phyloP scores from a whole-genome alignment of 2,888 invertebrate genomes.

The Mesorhabditis sp. region DNA sequence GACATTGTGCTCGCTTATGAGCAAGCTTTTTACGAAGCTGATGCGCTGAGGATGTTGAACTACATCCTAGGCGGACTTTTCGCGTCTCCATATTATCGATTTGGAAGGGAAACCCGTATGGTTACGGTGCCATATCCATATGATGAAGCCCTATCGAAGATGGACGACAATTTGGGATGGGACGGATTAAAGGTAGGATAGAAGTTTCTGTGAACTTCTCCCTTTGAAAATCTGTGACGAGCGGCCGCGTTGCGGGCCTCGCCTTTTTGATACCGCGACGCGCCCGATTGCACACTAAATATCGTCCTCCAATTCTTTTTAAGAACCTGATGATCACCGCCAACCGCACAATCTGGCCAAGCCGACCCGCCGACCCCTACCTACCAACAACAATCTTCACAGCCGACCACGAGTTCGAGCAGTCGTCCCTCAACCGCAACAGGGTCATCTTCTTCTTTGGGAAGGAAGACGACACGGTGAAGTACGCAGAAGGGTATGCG shows the following conservation, averaged over 20 bases:
- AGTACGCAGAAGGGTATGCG: background rate
- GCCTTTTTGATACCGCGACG: too few species aligned
- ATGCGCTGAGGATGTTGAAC: background rate
- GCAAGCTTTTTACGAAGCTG: background rate
- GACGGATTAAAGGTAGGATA: slow-evolving; percentile 1
- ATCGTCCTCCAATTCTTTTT: background rate
- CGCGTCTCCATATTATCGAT: background rate
- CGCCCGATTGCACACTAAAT: too few species aligned
- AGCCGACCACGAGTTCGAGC: background rate
- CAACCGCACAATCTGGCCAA: background rate
- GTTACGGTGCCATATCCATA: too few species aligned
- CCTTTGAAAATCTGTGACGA: background rate
- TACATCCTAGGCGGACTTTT: background rate
- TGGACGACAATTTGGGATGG: too few species aligned
- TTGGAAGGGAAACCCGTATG: too few species aligned
- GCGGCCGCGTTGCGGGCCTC: too few species aligned
- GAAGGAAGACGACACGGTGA: background rate
- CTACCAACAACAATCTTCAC: background rate
- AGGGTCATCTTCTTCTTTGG: slow-evolving; percentile 2
- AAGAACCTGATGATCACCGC: background rate
- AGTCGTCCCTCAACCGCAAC: background rate
- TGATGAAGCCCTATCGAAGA: too few species aligned
- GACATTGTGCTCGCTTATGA: slow-evolving; percentile 6
- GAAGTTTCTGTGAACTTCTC: too few species aligned
- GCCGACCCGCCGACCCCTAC: background rate